A percentile compares a stretch with the other conserved stretches of the same genome.
Evolutionary conservation across 2,113 vertebrate genomes (phyloP).

Genomic region (Charadrius vociferus): DNA sequence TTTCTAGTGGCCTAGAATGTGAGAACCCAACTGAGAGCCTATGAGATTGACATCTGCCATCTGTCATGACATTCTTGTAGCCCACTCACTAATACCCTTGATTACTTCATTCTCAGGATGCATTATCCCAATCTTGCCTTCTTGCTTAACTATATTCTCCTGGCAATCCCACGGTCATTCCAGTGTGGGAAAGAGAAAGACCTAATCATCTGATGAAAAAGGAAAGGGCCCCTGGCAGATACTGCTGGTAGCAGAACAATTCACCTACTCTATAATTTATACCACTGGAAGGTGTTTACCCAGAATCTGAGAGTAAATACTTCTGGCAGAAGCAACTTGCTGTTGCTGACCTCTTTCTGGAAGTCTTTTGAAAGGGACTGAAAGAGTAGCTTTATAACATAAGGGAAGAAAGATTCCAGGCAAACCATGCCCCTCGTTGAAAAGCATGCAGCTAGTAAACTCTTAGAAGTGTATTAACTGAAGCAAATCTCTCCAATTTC

Average conservation of each 20-base stretch:
- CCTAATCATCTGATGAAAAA: not conserved
- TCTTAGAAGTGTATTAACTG: not conserved
- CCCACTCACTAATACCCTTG: not conserved
- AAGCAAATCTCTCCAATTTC: not conserved
- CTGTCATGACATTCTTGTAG: not conserved
- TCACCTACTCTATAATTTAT: not conserved
- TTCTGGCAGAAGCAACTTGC: not conserved
- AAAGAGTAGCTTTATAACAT: not conserved
- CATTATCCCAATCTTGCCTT: not conserved
- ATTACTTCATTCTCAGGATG: not conserved
- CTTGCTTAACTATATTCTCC: not conserved
- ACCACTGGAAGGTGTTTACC: not conserved
- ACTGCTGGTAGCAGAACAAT: not conserved
- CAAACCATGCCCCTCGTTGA: not conserved
- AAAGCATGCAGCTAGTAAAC: not conserved
- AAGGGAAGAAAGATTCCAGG: not conserved
- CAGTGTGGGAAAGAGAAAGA: not conserved
- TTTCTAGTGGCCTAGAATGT: not conserved
- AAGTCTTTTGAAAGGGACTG: not conserved
- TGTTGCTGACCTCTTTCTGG: not conserved
- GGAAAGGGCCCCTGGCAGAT: not conserved
- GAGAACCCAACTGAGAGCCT: not conserved
- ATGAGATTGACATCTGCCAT: not conserved
- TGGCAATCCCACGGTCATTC: fast-evolving
- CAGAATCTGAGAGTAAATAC: not conserved